phyloP scores from a whole-genome alignment of 2,113 vertebrate genomes.

The Phyllopteryx taeniolatus region DNA sequence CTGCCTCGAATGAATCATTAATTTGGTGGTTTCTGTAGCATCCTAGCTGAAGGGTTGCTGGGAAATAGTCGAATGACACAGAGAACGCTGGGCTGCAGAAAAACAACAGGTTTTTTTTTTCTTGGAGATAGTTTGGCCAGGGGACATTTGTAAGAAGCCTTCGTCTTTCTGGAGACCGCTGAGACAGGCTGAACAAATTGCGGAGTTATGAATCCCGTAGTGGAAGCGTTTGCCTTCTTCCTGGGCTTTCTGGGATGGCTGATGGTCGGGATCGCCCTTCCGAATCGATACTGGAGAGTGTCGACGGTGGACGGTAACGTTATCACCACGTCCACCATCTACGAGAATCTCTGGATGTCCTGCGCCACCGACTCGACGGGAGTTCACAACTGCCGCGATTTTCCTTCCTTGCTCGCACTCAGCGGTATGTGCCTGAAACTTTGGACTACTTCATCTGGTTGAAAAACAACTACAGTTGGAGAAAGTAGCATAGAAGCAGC shows the following conservation, averaged over 20 bases:
- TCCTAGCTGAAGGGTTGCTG: slow-evolving; percentile 14
- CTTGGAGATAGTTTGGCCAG: slow-evolving; percentile 16
- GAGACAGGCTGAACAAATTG: background rate
- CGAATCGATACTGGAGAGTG: slow-evolving; percentile 68
- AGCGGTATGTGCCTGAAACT: slow-evolving; percentile 67
- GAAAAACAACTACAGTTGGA: background rate
- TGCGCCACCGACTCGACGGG: slow-evolving; percentile 81
- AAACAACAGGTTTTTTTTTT: slow-evolving; percentile 34
- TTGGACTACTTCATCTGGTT: background rate
- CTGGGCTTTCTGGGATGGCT: slow-evolving; percentile 68
- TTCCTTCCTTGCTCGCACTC: slow-evolving; percentile 80
- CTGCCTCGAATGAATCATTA: slow-evolving; percentile 47
- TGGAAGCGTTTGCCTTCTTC: slow-evolving; percentile 62
- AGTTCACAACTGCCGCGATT: slow-evolving; percentile 83
- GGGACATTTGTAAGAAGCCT: background rate
- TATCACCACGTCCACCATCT: slow-evolving; percentile 82
- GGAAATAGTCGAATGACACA: slow-evolving; percentile 17
- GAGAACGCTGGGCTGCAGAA: slow-evolving; percentile 8
- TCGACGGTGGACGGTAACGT: slow-evolving; percentile 76
- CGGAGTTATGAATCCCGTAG: slow-evolving; percentile 54
- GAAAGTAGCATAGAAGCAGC: background rate
- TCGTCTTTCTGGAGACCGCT: slow-evolving; percentile 16
- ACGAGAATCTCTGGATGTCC: slow-evolving; percentile 85
- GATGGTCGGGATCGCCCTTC: slow-evolving; percentile 60
- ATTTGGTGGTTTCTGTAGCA: slow-evolving; percentile 40